Base-by-base conservation (phyloP, 1,140 invertebrate species). In the Pseudachorutes palmiensis region DNA sequence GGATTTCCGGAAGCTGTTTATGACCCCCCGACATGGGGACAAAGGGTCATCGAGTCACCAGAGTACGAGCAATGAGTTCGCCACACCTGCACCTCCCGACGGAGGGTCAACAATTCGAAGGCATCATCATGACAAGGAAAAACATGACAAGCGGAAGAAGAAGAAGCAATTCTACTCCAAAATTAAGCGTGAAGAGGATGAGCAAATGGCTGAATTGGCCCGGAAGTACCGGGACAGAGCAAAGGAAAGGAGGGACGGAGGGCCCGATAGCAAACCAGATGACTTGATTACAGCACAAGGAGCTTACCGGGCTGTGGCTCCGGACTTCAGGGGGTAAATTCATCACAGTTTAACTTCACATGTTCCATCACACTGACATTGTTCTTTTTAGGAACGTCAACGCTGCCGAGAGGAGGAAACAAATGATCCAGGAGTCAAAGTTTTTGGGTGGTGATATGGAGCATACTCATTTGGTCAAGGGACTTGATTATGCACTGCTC, bases 381-480 rank as follows among this genome's bases (percentile, higher is more conserved):
- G 24, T 55, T 55, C 5, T 9, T 55, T 63, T 63, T 68, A 82
- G 81, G 59, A 80, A 79, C 67, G 77, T 94, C 76, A 94, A 97
- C 82, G 93, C 93, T 32, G 95, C 95, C n/a, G 94, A 98, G 80
- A 83, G 94, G 55, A 82, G 96, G 48, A 85, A 93, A 36, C 92
- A 97, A 77, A 87, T 97, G 81, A 99, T 99, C 77, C 93, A 98
- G 79, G 95, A 99, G 79, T 99, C 97, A 0, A 99, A 99, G 81
- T 99, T 95, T 81, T 90, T 99, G 81, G 97, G 97, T 77, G 97
- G 97, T 86, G 97, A 99, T 79, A 98, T 99, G 90, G 95, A 98
- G 74, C 97, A 99, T 76, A 99, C 97, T 79, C 97, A 99, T 81
- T 96, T 99, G 82, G 97, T 99, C 62, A 99, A 99, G 82, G 97